These are phyloP conservation scores for Cabera pusaria DNA, from an alignment of 2,888 invertebrate species.

Conservation along the genomic window DNA sequence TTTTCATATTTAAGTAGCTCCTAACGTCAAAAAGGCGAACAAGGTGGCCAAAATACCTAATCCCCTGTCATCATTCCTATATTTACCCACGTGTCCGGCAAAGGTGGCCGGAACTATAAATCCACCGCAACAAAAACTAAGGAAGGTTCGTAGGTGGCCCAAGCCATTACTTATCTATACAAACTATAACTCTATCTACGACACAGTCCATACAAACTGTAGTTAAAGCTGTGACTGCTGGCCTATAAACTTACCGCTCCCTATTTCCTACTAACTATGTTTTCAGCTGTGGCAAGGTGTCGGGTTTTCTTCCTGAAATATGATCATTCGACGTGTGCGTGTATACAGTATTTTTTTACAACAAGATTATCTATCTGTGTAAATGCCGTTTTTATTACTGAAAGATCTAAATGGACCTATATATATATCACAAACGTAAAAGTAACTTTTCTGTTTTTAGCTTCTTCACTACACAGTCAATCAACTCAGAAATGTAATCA, in stretches of 20 bases:
- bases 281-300: constrained; percentile 55
- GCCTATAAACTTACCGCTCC: too few species aligned
- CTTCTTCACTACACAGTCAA: too few species aligned
- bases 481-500: too few species aligned
- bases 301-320: constrained; percentile 57
- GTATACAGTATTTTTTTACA: too few species aligned
- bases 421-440: too few species aligned
- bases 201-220: constrained; percentile 2
- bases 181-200: constrained; percentile 17
- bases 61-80: constrained; percentile 34
- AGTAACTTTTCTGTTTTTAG: too few species aligned
- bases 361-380: too few species aligned
- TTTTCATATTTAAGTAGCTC: too few species aligned
- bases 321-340: constrained; percentile 46
- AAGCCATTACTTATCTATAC: not conserved
- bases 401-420: too few species aligned
- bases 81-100: constrained; percentile 62
- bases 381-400: too few species aligned
- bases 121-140: constrained; percentile 61
- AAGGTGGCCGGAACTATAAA: constrained; percentile 74
- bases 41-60: constrained; percentile 3
- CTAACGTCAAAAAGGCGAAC: too few species aligned
- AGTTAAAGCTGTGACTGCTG: not conserved
- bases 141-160: constrained; percentile 67
- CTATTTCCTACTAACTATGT: too few species aligned